Conservation (phyloP, 2,888 invertebrate genomes). For the Stenodema calcarata region DNA sequence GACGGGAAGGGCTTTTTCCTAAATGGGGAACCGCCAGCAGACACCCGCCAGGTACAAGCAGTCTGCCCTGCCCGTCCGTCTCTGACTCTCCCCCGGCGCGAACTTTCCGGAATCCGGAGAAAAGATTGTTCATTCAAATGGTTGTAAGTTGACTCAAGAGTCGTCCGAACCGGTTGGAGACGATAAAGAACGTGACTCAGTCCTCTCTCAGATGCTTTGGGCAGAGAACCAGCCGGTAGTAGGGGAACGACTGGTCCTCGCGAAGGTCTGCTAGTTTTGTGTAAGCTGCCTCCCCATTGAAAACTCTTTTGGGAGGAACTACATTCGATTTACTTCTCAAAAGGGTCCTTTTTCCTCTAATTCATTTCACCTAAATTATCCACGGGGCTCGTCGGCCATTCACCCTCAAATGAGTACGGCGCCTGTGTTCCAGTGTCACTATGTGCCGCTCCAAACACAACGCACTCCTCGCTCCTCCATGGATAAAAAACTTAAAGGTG, state of each 20-base stretch:
- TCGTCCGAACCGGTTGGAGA: background rate
- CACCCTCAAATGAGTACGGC: conserved; percentile 12
- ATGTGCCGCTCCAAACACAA: conserved; percentile 5
- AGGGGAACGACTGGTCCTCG: background rate
- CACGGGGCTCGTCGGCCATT: conserved; percentile 10
- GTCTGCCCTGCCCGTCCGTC: background rate
- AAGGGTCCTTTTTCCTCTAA: background rate
- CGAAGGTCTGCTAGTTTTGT: background rate
- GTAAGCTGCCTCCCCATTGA: background rate
- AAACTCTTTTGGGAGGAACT: background rate
- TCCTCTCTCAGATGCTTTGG: conserved; percentile 5
- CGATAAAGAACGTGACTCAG: conserved; percentile 14
- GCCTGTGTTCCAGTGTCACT: conserved; percentile 3
- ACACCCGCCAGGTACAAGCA: background rate
- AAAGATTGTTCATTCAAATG: background rate
- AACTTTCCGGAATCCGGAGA: background rate
- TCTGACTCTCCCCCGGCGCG: background rate
- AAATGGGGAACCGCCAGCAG: background rate
- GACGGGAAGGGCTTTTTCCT: background rate
- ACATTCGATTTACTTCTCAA: background rate
- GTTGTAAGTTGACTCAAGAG: background rate
- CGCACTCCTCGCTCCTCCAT: background rate
- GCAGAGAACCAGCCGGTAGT: background rate
- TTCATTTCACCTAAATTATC: background rate
- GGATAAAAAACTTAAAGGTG: background rate